These are phyloP conservation scores for Petrolisthes manimaculis DNA, from an alignment of 2,888 invertebrate species.

Conservation along the genomic window DNA sequence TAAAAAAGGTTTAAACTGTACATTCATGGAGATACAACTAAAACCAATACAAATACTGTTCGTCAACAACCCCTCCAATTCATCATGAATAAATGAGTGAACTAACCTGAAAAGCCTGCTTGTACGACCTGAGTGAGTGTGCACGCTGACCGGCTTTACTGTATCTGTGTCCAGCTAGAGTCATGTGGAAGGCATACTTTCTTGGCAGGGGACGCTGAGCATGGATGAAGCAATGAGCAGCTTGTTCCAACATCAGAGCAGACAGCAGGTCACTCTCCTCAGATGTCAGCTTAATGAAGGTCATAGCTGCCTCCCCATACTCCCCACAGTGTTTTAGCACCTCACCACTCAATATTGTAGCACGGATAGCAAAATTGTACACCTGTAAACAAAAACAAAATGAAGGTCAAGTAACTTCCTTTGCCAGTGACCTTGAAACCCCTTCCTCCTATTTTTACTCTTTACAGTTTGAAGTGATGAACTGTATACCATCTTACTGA, in stretches of 20 bases:
- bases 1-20: no score
- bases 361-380: conserved; percentile 90
- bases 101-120: conserved; percentile 87
- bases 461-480: no score
- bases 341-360: conserved; percentile 89
- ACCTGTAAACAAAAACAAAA: conserved; percentile 39
- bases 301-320: conserved; percentile 93
- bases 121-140: conserved; percentile 92
- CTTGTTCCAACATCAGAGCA: conserved; percentile 93
- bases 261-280: conserved; percentile 94
- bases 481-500: no score
- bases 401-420: no score
- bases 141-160: conserved; percentile 92
- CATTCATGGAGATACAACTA: no score
- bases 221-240: conserved; percentile 88
- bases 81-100: not conserved
- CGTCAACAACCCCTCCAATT: no score
- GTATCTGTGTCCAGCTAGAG: conserved; percentile 94
- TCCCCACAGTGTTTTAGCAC: conserved; percentile 83
- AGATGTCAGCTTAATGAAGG: conserved; percentile 93
- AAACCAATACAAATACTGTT: no score
- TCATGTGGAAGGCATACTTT: conserved; percentile 96
- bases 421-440: no score
- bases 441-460: no score
- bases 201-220: conserved; percentile 81